Base-by-base conservation (phyloP, 2,888 invertebrate genomes). In the Leptarthrus brevirostris region DNA sequence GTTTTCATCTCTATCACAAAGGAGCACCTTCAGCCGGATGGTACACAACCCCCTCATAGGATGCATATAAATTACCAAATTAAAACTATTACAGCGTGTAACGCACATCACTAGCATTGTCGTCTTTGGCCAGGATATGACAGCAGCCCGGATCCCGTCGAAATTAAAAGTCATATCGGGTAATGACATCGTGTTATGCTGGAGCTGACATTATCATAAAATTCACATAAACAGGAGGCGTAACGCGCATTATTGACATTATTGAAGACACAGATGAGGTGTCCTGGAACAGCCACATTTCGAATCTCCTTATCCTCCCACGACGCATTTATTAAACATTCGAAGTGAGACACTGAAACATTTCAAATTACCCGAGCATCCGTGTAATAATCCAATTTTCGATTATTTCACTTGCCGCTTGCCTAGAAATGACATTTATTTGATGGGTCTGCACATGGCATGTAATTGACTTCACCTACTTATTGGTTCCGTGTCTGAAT, bases 1-100 rank as follows among this genome's bases (percentile, higher is more conserved):
- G 95, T 64, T 96, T 96, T 84, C 96, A 96, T 85, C 87, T 96
- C 49, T 96, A 96, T 84, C 96, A 96, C 83, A 86, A 91, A 90
- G 81, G 88, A 84, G 79, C 89, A 74, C 88, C 91, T 73, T 87
- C 91, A 76, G 90, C 92, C 74, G 92, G 92, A 81, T 93, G 93
- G 93, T 93, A 93, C 82, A 90, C 92, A 74, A 87, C 92, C 76
- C 90, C 92, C 44, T 92, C 93, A 88, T 93, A 93, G 84, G 82
- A 76, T 74, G 76, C 73, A 74, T 76, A 76, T 74, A 76, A 76
- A 76, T 76, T 72, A 74, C 74, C 49, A 76, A 76, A 76, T 76
- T 76, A 76, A 74, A 72, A 70, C 74, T 74, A 74, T 74, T 74
- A 70, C 66, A 56, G 40, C 30, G 36, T 52, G 58, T 61, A 30